Evolutionary conservation across 2,113 vertebrate species (phyloP).

Genomic region (Opisthocomus hoazin): DNA sequence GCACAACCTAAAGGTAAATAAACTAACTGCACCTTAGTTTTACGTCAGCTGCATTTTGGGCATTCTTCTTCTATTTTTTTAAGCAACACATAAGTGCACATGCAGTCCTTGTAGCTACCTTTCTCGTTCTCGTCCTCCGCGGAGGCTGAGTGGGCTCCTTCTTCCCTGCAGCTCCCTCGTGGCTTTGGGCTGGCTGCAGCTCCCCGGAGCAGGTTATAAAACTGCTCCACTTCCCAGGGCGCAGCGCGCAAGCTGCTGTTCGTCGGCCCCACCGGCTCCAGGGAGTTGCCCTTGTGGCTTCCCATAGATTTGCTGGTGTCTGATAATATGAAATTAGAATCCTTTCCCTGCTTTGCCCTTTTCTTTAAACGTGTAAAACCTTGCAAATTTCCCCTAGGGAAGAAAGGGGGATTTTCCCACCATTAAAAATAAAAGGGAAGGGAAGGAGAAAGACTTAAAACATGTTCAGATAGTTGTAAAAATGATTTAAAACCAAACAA

Average conservation of each 20-base stretch:
- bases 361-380: constrained; percentile 17
- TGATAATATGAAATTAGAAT: constrained; percentile 53
- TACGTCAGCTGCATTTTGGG: not conserved
- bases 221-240: not conserved
- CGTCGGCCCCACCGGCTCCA: not conserved
- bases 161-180: not conserved
- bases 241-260: not conserved
- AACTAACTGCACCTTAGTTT: not conserved
- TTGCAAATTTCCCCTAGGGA: constrained; percentile 7
- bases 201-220: not conserved
- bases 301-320: constrained; percentile 37
- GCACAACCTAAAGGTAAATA: not conserved
- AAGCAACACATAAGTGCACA: not conserved
- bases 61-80: not conserved
- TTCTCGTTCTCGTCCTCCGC: not conserved
- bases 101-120: accelerated
- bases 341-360: constrained; percentile 17
- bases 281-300: constrained; percentile 33
- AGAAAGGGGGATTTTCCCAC: constrained; percentile 47
- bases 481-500: constrained; percentile 6
- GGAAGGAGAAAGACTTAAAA: constrained; percentile 20
- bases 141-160: not conserved
- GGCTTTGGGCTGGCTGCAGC: not conserved
- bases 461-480: not conserved
- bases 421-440: constrained; percentile 21